Evolutionary conservation across 2,888 invertebrate species (phyloP).

Genomic region (Tetanocera ferruginea): DNA sequence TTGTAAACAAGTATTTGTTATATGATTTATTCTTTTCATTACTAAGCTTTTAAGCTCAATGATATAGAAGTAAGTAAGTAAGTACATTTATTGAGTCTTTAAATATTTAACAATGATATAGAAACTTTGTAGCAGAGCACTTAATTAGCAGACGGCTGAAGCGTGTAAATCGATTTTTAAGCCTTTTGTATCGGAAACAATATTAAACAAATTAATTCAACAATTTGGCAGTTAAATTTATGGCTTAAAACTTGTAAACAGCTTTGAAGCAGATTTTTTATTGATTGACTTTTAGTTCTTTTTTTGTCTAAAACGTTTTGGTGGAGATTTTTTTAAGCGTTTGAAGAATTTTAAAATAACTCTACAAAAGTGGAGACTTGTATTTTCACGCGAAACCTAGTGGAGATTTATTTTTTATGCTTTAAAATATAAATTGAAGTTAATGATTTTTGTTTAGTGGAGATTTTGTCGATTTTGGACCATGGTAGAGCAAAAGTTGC

Average conservation of each 20-base stretch:
- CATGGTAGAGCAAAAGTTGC: too few species aligned
- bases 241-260: neutral
- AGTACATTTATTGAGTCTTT: too few species aligned
- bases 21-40: neutral
- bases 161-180: constrained; percentile 5
- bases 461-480: too few species aligned
- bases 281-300: neutral
- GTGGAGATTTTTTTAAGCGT: neutral
- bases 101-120: neutral
- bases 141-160: neutral
- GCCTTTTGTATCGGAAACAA: neutral
- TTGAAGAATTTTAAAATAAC: neutral
- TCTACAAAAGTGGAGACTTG: neutral
- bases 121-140: neutral
- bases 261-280: neutral
- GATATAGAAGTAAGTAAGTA: neutral
- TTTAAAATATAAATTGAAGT: too few species aligned
- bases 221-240: neutral
- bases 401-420: too few species aligned
- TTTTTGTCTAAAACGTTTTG: neutral
- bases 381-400: neutral
- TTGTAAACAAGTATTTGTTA: neutral
- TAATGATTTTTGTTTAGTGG: too few species aligned
- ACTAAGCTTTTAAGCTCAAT: neutral
- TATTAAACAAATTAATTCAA: neutral